These are phyloP conservation scores for Coracopsis vasa DNA, from an alignment of 2,113 vertebrate genomes.

Conservation along the genomic window DNA sequence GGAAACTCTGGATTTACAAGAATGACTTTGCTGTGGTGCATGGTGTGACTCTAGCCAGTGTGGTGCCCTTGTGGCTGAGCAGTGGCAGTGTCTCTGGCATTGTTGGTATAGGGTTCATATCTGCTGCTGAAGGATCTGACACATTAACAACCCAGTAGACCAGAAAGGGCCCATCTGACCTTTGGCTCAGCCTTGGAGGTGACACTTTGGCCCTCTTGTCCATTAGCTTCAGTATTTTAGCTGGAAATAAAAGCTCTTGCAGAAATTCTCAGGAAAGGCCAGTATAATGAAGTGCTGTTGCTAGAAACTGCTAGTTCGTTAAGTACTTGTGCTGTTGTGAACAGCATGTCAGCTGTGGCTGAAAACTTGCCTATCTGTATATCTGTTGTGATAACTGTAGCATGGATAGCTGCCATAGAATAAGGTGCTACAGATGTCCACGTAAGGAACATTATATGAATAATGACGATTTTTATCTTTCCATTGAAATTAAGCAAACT, in stretches of 20 bases:
- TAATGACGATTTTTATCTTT: not conserved
- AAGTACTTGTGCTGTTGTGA: not conserved
- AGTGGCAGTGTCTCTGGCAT: not conserved
- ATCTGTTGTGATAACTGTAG: not conserved
- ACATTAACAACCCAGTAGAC: rapidly evolving
- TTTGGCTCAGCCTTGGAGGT: not conserved
- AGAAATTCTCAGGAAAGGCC: not conserved
- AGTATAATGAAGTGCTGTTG: not conserved
- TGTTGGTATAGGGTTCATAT: rapidly evolving
- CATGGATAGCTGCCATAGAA: not conserved
- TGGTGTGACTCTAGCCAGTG: rapidly evolving
- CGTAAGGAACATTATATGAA: not conserved
- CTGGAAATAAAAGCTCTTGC: not conserved
- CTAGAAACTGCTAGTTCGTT: not conserved
- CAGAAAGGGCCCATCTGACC: not conserved
- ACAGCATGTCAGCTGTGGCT: not conserved
- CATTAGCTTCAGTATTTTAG: not conserved
- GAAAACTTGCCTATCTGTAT: not conserved
- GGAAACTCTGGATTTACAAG: not conserved
- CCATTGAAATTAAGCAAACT: not conserved
- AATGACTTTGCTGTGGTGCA: not conserved
- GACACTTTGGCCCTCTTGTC: not conserved
- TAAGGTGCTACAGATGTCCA: not conserved
- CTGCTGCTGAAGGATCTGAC: not conserved
- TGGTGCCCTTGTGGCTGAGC: rapidly evolving